These are phyloP conservation scores for Drosophila tani DNA, from an alignment of 1,140 invertebrate genomes.

Conservation along the genomic window DNA sequence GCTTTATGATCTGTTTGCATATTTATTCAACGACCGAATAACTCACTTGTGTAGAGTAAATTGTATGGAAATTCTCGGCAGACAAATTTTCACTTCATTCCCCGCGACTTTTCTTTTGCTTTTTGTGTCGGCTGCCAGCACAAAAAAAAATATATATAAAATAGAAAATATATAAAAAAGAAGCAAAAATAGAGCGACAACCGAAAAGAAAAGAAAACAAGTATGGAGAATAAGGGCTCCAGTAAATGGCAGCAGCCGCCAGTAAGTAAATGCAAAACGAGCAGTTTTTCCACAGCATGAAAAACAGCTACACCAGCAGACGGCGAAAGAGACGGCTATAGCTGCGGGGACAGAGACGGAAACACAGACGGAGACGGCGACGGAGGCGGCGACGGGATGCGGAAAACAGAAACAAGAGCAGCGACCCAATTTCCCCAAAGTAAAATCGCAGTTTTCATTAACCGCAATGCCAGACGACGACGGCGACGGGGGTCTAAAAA, in stretches of 20 bases:
- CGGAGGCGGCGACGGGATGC: conserved; percentile 11
- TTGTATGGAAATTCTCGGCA: conserved; percentile 43
- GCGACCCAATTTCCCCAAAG: conserved; percentile 72
- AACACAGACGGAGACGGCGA: conserved; percentile 30
- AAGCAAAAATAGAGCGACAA: conserved; percentile 29
- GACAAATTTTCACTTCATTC: conserved; percentile 33
- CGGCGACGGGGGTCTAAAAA: conserved; percentile 22
- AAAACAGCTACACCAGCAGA: conserved; percentile 47
- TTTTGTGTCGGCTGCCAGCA: conserved; percentile 41
- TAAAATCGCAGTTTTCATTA: conserved; percentile 80
- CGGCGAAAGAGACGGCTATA: conserved; percentile 33
- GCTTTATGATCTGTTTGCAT: conserved; percentile 28
- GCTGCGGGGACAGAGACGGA: conserved; percentile 27
- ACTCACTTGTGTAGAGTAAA: conserved; percentile 43
- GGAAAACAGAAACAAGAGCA: conserved; percentile 51
- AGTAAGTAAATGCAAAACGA: conserved; percentile 74
- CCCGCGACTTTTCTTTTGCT: conserved; percentile 22
- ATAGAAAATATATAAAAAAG: neutral
- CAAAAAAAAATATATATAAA: conserved; percentile 8
- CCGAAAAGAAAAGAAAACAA: conserved; percentile 43
- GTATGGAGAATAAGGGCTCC: conserved; percentile 39
- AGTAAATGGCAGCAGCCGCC: conserved; percentile 70
- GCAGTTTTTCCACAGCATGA: conserved; percentile 37
- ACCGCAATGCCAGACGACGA: conserved; percentile 64
- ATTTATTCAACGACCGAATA: conserved; percentile 43